Conservation (phyloP, 1,140 invertebrate species). For the Cyphomyrmex costatus region DNA sequence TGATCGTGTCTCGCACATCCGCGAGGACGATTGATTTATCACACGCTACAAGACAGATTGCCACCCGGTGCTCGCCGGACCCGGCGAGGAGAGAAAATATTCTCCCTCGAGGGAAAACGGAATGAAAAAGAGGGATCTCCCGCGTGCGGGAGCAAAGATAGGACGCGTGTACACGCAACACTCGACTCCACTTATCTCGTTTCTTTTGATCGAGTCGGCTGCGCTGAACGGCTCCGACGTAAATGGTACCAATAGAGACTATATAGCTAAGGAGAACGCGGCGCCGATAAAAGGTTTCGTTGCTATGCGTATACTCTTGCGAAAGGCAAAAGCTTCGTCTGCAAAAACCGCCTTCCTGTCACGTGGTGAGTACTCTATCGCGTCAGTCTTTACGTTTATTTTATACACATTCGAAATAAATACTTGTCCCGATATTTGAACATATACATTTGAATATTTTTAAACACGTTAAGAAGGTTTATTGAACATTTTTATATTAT, state of each 20-base stretch:
- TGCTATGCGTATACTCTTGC: constrained; percentile 13
- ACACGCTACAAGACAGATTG: constrained; percentile 83
- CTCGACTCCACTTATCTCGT: constrained; percentile 66
- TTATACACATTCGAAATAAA: background rate
- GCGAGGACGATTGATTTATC: constrained; percentile 84
- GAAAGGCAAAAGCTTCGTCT: constrained; percentile 35
- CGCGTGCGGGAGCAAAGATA: constrained; percentile 71
- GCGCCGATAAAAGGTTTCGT: constrained; percentile 59
- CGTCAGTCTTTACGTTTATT: background rate
- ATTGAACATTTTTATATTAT: background rate
- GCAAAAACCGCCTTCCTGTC: constrained; percentile 4
- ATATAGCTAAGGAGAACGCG: background rate
- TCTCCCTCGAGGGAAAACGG: constrained; percentile 28
- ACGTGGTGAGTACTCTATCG: constrained; percentile 17
- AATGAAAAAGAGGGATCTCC: constrained; percentile 53
- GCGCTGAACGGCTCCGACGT: constrained; percentile 53
- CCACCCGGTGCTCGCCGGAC: constrained; percentile 71
- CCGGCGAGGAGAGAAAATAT: constrained; percentile 51
- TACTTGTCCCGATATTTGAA: background rate
- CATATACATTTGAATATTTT: background rate
- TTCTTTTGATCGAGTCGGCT: constrained; percentile 67
- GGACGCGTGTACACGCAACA: constrained; percentile 26
- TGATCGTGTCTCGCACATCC: constrained; percentile 82
- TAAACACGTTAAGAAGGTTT: background rate
- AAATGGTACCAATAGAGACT: constrained; percentile 69